Percentiles rank a stretch among this genome's conserved stretches.
These are phyloP conservation scores for Platycercus adscitus DNA, from an alignment of 2,113 vertebrate species.

Conservation along the genomic window DNA sequence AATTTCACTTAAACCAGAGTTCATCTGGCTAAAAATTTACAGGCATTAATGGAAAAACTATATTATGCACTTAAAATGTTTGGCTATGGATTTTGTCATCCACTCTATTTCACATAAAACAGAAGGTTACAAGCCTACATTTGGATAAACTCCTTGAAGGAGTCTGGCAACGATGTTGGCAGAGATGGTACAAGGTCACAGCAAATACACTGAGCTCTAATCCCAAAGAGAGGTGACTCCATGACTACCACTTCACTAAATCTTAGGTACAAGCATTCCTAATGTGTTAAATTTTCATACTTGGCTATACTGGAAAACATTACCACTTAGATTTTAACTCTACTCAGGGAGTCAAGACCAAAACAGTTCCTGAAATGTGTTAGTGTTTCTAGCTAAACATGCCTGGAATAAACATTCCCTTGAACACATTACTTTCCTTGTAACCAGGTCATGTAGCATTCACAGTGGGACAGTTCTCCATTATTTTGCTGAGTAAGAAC, in stretches of 20 bases:
- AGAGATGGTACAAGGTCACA: background rate
- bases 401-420: background rate
- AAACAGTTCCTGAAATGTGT: background rate
- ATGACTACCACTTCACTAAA: conserved; percentile 20
- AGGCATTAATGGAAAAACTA: background rate
- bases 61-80: background rate
- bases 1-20: background rate
- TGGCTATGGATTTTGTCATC: background rate
- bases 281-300: background rate
- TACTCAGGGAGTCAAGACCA: background rate
- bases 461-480: background rate
- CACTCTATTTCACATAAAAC: background rate
- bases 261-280: background rate
- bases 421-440: background rate
- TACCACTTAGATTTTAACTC: background rate
- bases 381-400: background rate
- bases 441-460: background rate
- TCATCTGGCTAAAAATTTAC: background rate
- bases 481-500: background rate
- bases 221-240: conserved; percentile 20
- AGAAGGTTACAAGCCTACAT: background rate
- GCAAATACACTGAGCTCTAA: background rate
- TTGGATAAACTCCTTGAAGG: background rate
- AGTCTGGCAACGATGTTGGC: conserved; percentile 15
- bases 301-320: background rate